Base-by-base conservation (phyloP, 2,888 invertebrate genomes). In the Limnephilus lunatus region DNA sequence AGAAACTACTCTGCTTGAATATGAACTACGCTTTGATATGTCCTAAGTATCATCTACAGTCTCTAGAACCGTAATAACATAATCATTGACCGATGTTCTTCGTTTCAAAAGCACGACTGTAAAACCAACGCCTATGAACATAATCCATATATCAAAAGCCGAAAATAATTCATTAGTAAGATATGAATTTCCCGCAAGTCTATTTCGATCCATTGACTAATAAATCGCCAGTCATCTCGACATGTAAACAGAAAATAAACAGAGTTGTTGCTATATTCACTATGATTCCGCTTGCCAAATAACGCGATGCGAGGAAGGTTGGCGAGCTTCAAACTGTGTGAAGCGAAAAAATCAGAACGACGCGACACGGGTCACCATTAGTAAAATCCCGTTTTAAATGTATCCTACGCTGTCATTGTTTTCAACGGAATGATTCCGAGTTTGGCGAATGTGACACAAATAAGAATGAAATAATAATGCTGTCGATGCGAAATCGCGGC, bases 91-190 rank as follows among this genome's bases (percentile, higher is more conserved):
- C 19, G 19, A 25, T 68, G 68, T 68, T 68, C 25, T 68, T 68
- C 25, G 9, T 25, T 68, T n/a, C 25, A 68, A 68, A n/a, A 68
- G 68, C 68, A 68, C 25, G 25, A 25, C 3, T 3, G 53, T 19
- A 15, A n/a, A n/a, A 68, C 68, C 2, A 25, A 68, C 68, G 25
- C 53, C 19, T 5, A 68, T 19, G 25, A 68, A 68, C 25, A 68
- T 68, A 48, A 48, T 48, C 14, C 14, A 68, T n/a, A n/a, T 68
- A n/a, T 68, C 25, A 68, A 68, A 68, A 68, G 19, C 68, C 68
- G 68, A 68, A 68, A 68, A 68, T 68, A 68, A 68, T 68, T 68
- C 68, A 68, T 68, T 68, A 68, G 68, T 68, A 68, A 68, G 68
- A 68, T n/a, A 9, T 68, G n/a, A 68, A n/a, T 68, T 68, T 68